Conservation (phyloP, 2,113 vertebrate species). For the Hylia prasina region DNA sequence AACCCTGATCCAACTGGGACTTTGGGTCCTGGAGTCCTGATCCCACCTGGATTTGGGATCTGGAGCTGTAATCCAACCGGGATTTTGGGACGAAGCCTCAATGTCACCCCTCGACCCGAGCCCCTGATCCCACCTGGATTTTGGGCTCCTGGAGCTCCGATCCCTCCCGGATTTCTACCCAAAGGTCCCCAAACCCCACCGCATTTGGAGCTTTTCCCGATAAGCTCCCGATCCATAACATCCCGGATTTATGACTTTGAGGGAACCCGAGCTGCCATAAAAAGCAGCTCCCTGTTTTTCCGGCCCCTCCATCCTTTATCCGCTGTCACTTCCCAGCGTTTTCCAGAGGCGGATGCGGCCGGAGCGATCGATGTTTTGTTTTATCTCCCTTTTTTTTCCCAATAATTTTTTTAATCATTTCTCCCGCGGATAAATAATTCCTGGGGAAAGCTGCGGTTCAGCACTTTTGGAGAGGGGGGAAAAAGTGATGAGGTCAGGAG, state of each 20-base stretch:
- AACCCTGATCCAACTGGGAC: background rate
- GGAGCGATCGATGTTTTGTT: constrained; percentile 50
- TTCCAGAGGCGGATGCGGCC: constrained; percentile 10
- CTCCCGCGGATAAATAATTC: constrained; percentile 21
- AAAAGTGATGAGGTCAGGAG: background rate
- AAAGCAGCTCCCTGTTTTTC: background rate
- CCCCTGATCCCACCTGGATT: background rate
- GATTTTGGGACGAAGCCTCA: too few relatives aligned
- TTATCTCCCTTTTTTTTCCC: constrained; percentile 19
- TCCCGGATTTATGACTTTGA: constrained; percentile 8
- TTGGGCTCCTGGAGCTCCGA: accelerated
- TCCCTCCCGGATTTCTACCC: accelerated
- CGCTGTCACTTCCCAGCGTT: constrained; percentile 7
- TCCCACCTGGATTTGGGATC: background rate
- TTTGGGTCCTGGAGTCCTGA: background rate
- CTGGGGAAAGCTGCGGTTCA: background rate
- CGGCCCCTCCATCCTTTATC: constrained; percentile 26
- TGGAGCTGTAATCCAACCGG: too few relatives aligned
- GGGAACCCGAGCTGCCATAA: background rate
- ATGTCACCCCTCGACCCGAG: too few relatives aligned
- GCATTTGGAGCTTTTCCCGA: background rate
- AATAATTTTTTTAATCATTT: constrained; percentile 60
- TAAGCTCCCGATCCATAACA: background rate
- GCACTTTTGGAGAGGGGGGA: background rate
- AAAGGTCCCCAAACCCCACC: background rate